Base-by-base conservation (phyloP, 2,797 vertebrate genomes). In the Bradypodion pumilum region DNA sequence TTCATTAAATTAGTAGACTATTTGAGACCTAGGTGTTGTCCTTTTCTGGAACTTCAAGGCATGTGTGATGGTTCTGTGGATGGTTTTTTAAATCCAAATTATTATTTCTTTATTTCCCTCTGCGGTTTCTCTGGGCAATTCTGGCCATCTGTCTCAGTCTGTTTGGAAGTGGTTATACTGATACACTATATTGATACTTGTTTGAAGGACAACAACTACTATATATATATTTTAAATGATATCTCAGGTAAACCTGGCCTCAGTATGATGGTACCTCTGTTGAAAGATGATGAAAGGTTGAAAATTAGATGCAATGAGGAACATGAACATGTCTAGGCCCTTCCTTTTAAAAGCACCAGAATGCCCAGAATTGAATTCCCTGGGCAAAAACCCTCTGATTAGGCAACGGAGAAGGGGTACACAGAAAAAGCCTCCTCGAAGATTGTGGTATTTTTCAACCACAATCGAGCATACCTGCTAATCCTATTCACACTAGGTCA, bases 311-410 rank as follows among this genome's bases (percentile, higher is more conserved):
- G 21, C 32, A 37, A 1, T 7, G 29, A 29, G 7, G 13, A 16
- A 37, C 44, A 21, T 66, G 40, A 25, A 21, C 32, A 63, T 80
- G 37, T n/a, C 37, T 52, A 29, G 72, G 44, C 52, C n/a, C 19
- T 35, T 60, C 60, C 12, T 29, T 21, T 15, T 7, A n/a, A 52
- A 69, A 19, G 1, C 37, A 10, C 49, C 13, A 4, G 13, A 2
- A 16, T 3, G 8, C 52, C 59, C 62, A 56, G 44, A 70, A 81
- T 23, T 27, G 19, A 73, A 59, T 68, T 63, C 5, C 27, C 21
- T 37, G 65, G 15, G 44, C 73, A 49, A 32, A 85, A 73, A 88
- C 80, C 88, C 87, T 78, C 1, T 35, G 77, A 84, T 88, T 5
- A 56, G 56, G 13, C 52, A 21, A 56, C 19, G 52, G 52, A 19